Conservation (phyloP, 2,888 invertebrate species). For the Polydrusus pterygomalis region DNA sequence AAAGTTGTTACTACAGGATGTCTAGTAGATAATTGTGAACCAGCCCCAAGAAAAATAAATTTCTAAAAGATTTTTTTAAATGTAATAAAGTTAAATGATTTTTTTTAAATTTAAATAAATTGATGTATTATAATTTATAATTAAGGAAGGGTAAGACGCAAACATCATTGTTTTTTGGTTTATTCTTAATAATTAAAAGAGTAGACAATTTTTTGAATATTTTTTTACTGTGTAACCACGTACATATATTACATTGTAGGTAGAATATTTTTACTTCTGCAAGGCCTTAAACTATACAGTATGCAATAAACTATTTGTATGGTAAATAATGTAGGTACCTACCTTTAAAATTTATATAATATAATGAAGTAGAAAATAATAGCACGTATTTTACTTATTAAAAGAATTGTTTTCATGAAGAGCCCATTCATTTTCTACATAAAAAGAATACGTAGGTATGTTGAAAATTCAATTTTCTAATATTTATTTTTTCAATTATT, state of each 20-base stretch:
- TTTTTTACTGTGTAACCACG: neutral
- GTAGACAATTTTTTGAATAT: no score
- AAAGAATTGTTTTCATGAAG: no score
- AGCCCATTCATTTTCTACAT: no score
- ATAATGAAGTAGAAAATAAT: neutral
- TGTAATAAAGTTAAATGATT: no score
- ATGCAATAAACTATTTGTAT: neutral
- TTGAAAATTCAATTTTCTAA: no score
- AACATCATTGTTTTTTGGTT: no score
- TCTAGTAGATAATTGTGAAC: slow-evolving; percentile 42
- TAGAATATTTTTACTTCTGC: neutral
- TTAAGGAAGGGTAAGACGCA: no score
- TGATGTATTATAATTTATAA: no score
- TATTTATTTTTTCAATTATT: neutral
- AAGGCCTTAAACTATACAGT: neutral
- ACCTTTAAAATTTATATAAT: neutral
- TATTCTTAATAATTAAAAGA: no score
- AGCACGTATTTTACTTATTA: neutral
- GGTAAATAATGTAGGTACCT: neutral
- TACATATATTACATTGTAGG: neutral
- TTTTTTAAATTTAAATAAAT: no score
- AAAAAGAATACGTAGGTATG: no score
- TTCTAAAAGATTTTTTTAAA: neutral
- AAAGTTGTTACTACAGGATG: slow-evolving; percentile 49
- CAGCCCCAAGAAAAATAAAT: slow-evolving; percentile 1